A percentile compares a stretch with the other conserved stretches of the same genome.
Conservation (phyloP, 2,888 invertebrate species). For the Proisotoma minuta region DNA sequence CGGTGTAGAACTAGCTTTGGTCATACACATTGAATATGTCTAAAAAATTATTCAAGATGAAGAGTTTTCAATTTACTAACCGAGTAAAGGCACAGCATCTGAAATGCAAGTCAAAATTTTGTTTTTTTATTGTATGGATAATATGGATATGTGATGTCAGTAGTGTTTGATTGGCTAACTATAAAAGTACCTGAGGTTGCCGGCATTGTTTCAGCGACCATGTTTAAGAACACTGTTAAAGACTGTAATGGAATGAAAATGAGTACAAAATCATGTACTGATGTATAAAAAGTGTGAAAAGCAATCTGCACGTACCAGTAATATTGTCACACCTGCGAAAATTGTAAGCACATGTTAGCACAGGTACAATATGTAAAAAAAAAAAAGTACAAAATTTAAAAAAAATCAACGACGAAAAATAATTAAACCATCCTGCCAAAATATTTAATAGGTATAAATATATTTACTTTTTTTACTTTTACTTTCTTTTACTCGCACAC, state of each 20-base stretch:
- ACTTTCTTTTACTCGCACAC: neutral
- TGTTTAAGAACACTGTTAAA: slow-evolving; percentile 95
- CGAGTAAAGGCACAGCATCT: slow-evolving; percentile 82
- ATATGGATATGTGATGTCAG: neutral
- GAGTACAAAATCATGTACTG: too few relatives aligned
- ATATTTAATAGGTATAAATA: too few relatives aligned
- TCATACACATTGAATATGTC: slow-evolving; percentile 16
- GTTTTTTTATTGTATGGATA: slow-evolving; percentile 1
- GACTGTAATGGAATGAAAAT: too few relatives aligned
- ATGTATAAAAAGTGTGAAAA: too few relatives aligned
- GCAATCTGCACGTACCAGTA: too few relatives aligned
- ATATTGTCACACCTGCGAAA: slow-evolving; percentile 84
- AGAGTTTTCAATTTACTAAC: slow-evolving; percentile 52
- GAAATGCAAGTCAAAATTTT: slow-evolving; percentile 7
- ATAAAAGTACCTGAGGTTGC: slow-evolving; percentile 65
- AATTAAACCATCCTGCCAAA: too few relatives aligned
- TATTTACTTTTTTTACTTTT: too few relatives aligned
- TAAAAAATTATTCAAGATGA: slow-evolving; percentile 8
- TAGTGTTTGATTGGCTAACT: neutral
- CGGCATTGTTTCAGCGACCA: slow-evolving; percentile 98
- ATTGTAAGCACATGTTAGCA: slow-evolving; percentile 22
- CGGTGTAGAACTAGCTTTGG: slow-evolving; percentile 25
- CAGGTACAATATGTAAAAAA: too few relatives aligned
- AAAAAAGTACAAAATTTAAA: too few relatives aligned
- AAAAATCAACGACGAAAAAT: too few relatives aligned